These are phyloP conservation scores for Heteronetta atricapilla DNA, from an alignment of 2,113 vertebrate species.

Conservation along the genomic window DNA sequence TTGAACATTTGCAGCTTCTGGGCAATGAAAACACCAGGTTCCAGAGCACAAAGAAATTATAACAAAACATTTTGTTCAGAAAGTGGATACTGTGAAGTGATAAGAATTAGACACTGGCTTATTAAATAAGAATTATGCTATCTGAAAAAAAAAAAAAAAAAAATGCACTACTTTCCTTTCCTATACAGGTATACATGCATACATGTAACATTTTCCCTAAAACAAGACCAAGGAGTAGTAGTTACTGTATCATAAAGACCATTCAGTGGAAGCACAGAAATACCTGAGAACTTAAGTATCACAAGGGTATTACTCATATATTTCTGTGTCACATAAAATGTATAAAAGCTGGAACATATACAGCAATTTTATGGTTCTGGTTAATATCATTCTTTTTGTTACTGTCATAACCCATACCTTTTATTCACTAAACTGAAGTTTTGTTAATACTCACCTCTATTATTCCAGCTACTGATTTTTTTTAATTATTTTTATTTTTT, in stretches of 20 bases:
- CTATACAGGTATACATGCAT: not conserved
- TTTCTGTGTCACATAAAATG: not conserved
- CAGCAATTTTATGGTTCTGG: not conserved
- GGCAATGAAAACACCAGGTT: not conserved
- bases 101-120: not conserved
- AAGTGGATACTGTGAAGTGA: not conserved
- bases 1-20: not conserved
- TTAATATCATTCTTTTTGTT: not conserved
- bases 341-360: not conserved
- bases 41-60: not conserved
- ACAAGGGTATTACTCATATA: not conserved
- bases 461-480: not conserved
- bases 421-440: not conserved
- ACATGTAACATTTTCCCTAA: not conserved
- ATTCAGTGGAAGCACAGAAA: not conserved
- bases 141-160: too few species aligned
- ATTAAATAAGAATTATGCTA: not conserved
- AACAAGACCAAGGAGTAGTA: not conserved
- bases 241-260: not conserved
- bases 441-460: not conserved
- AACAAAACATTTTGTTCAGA: not conserved
- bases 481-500: not conserved
- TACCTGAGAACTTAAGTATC: not conserved
- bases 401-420: fast-evolving
- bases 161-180: not conserved